Conservation (phyloP, 2,797 vertebrate species). For the Coendou prehensilis region DNA sequence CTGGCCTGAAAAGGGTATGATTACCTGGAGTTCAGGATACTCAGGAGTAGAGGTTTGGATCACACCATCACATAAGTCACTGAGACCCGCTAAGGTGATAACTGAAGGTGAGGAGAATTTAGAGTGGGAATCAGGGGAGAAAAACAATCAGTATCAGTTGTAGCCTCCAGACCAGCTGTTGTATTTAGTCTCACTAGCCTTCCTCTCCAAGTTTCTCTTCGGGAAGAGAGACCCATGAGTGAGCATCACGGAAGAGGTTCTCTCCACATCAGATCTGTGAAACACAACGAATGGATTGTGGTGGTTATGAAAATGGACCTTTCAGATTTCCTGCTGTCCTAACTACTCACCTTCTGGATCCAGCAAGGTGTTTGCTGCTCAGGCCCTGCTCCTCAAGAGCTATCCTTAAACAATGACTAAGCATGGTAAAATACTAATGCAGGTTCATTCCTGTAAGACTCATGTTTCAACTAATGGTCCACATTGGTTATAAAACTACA, state of each 20-base stretch:
- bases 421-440: neutral
- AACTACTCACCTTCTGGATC: neutral
- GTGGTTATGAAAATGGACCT: slow-evolving; percentile 6
- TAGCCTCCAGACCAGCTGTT: neutral
- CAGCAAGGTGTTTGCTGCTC: neutral
- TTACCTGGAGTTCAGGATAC: neutral
- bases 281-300: neutral
- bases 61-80: neutral
- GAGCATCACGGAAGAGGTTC: neutral
- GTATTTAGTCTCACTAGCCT: neutral
- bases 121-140: neutral
- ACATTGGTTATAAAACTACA: slow-evolving; percentile 29
- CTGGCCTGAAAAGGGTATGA: neutral
- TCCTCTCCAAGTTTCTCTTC: slow-evolving; percentile 41
- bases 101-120: neutral
- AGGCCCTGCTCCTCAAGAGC: neutral
- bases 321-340: neutral
- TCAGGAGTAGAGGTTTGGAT: neutral
- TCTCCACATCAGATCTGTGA: neutral
- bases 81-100: neutral
- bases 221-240: neutral
- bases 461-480: neutral
- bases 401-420: slow-evolving; percentile 8
- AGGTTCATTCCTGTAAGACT: slow-evolving; percentile 6
- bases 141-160: neutral